Conservation (phyloP, 2,113 vertebrate genomes). For the Myocastor coypus region DNA sequence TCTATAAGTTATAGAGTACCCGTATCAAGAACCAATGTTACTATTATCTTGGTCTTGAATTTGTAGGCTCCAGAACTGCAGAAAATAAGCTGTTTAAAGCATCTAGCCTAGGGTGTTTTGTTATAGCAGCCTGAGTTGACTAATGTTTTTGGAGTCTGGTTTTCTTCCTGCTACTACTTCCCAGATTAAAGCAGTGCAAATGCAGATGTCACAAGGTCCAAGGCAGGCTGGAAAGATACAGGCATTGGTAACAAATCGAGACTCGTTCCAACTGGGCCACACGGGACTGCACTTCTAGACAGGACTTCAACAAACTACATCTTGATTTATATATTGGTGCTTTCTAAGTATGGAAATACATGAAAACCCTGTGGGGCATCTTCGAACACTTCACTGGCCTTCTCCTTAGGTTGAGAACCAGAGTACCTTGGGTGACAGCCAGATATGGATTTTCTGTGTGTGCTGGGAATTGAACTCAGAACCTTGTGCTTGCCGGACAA, state of each 20-base stretch:
- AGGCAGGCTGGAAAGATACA: neutral
- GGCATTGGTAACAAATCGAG: neutral
- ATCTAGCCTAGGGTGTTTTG: neutral
- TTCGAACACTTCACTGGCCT: neutral
- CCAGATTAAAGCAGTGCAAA: neutral
- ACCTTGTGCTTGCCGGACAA: too few relatives aligned
- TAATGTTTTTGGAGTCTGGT: neutral
- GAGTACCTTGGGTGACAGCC: neutral
- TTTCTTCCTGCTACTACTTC: neutral
- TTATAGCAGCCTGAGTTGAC: neutral
- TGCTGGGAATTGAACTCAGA: too few relatives aligned
- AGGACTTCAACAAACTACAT: neutral
- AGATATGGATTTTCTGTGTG: neutral
- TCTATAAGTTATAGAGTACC: neutral
- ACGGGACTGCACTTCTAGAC: neutral
- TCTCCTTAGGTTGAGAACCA: neutral
- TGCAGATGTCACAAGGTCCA: neutral
- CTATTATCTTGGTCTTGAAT: neutral
- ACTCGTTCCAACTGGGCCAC: neutral
- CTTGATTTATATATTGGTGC: neutral
- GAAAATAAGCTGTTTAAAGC: neutral
- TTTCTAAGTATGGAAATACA: neutral
- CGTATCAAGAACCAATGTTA: neutral
- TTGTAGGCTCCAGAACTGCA: neutral
- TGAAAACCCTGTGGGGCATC: neutral